Conservation (phyloP, 2,888 invertebrate genomes). For the Unio pictorum region DNA sequence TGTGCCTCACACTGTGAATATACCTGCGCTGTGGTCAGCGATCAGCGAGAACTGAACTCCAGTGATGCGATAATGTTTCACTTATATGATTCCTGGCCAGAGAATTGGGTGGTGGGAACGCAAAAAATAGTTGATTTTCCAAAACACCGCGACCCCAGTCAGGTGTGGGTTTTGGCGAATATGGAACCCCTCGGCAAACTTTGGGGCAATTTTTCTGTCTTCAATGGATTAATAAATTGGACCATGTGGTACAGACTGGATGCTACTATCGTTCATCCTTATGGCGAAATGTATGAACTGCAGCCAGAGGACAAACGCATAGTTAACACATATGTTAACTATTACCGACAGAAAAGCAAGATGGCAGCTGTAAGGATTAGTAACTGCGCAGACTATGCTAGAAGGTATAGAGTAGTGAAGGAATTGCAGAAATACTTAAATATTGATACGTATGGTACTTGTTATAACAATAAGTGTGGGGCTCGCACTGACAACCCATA, state of each 20-base stretch:
- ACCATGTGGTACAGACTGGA: no score
- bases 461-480: no score
- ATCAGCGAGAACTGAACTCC: slow-evolving; percentile 9
- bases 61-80: slow-evolving; percentile 22
- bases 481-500: no score
- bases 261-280: no score
- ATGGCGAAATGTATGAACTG: not conserved
- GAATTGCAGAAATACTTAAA: no score
- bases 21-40: slow-evolving; percentile 4
- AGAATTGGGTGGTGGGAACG: no score
- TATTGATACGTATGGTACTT: no score
- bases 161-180: slow-evolving; percentile 16
- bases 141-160: no score
- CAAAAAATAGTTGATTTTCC: no score
- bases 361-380: not conserved
- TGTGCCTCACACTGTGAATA: no score
- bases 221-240: slow-evolving; percentile 5
- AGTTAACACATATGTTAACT: not conserved
- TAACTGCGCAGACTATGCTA: no score
- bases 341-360: slow-evolving; percentile 4
- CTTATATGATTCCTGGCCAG: not conserved
- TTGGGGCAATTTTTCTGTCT: slow-evolving; percentile 12
- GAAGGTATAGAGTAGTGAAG: no score
- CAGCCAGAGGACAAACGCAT: slow-evolving; percentile 3
- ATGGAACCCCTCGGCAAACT: slow-evolving; percentile 18